Evolutionary conservation across 2,888 invertebrate genomes (phyloP).

Genomic region (Erebia aethiops): DNA sequence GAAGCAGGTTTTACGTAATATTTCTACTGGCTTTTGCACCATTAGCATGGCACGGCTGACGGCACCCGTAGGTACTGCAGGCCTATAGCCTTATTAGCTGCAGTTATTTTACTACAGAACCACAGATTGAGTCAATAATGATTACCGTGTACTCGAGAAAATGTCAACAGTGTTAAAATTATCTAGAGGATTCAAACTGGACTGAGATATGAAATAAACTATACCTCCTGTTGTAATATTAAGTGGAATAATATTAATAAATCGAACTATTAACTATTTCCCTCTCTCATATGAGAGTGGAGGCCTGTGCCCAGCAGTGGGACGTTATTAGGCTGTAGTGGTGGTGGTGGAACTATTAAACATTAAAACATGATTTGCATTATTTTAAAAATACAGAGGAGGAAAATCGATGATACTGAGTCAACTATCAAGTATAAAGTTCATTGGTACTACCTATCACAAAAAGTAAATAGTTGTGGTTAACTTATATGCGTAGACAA

Average conservation of each 20-base stretch:
- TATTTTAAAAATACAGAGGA: slow-evolving; percentile 11
- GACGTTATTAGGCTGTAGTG: too few species aligned
- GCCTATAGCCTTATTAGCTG: neutral
- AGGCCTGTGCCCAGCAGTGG: too few species aligned
- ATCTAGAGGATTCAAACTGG: slow-evolving; percentile 28
- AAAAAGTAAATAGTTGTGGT: slow-evolving; percentile 3
- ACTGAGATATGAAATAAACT: neutral
- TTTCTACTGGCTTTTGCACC: too few species aligned
- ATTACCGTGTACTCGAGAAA: slow-evolving; percentile 41
- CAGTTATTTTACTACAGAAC: slow-evolving; percentile 39
- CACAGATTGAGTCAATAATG: slow-evolving; percentile 44
- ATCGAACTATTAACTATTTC: neutral
- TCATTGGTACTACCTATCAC: slow-evolving; percentile 8
- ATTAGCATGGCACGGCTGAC: too few species aligned
- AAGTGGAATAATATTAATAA: neutral
- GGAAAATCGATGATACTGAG: slow-evolving; percentile 15
- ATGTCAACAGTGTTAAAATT: slow-evolving; percentile 39
- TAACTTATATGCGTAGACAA: neutral
- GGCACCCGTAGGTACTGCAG: too few species aligned
- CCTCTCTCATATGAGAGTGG: too few species aligned
- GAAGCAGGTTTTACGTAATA: too few species aligned
- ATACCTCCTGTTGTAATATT: neutral
- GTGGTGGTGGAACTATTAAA: too few species aligned
- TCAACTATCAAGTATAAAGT: slow-evolving; percentile 24
- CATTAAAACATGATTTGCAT: slow-evolving; percentile 13